Conservation (phyloP, 35 echinoderm and acorn worm genomes). For the Ptychodera flava region DNA sequence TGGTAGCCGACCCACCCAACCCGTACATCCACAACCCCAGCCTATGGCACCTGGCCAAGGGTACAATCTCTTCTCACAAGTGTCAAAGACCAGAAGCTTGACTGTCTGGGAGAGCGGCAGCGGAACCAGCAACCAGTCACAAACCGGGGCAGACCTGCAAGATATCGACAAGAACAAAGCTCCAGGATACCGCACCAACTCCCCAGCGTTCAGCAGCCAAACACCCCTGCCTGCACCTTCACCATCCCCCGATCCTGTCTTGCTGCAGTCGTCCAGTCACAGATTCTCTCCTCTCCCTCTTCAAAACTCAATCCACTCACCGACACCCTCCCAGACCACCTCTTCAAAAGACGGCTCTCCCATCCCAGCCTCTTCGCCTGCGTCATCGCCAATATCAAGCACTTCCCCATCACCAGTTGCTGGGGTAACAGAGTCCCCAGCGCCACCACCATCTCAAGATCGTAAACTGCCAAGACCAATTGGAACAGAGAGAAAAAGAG, state of each 20-base stretch:
- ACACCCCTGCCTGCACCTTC: constrained; percentile 22
- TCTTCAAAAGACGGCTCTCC: constrained; percentile 59
- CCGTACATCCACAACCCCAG: constrained; percentile 5
- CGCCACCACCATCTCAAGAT: constrained; percentile 26
- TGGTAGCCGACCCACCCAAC: not conserved
- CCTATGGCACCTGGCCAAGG: not conserved
- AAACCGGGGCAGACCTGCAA: constrained; percentile 3
- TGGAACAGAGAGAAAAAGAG: constrained; percentile 70
- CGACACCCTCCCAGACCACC: constrained; percentile 57
- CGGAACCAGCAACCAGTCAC: constrained; percentile 12
- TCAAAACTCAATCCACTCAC: constrained; percentile 33
- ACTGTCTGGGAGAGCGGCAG: constrained; percentile 1
- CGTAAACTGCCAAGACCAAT: constrained; percentile 71
- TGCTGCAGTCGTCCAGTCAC: constrained; percentile 33
- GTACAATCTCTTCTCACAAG: constrained; percentile 35
- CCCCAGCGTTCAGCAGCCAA: constrained; percentile 44
- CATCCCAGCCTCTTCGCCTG: constrained; percentile 45
- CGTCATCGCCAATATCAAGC: constrained; percentile 83
- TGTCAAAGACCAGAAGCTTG: constrained; percentile 27
- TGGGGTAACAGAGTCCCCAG: not conserved
- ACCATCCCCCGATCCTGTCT: constrained; percentile 26
- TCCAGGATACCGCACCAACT: constrained; percentile 13
- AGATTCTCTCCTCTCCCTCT: constrained; percentile 61
- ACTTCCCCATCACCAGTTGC: constrained; percentile 48
- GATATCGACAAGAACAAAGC: constrained; percentile 21